A percentile compares a stretch with the other conserved stretches of the same genome.
phyloP scores from a whole-genome alignment of 2,797 vertebrate genomes.

The Melanotaenia pygmaea region DNA sequence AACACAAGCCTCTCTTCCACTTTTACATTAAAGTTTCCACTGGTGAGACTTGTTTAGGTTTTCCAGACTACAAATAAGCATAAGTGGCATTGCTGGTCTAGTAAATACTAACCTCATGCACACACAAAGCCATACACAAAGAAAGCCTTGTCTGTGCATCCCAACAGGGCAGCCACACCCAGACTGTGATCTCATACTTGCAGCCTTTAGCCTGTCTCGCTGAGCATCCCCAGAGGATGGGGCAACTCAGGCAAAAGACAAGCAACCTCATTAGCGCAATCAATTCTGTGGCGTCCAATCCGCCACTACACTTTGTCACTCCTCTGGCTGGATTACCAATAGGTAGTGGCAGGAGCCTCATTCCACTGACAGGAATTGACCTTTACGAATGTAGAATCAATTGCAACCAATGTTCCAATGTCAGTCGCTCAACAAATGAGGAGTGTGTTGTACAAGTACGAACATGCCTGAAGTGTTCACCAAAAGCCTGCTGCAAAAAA shows the following conservation, averaged over 20 bases:
- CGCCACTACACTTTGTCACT: slow-evolving; percentile 24
- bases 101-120: slow-evolving; percentile 32
- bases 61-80: slow-evolving; percentile 1
- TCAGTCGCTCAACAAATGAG: slow-evolving; percentile 44
- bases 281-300: slow-evolving; percentile 50
- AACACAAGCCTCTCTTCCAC: background rate
- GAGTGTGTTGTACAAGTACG: slow-evolving; percentile 26
- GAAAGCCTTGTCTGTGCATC: slow-evolving; percentile 48
- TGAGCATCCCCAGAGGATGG: slow-evolving; percentile 65
- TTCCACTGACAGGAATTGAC: slow-evolving; percentile 48
- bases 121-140: slow-evolving; percentile 43
- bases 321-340: slow-evolving; percentile 23
- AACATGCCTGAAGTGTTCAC: slow-evolving; percentile 23
- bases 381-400: slow-evolving; percentile 62
- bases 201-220: slow-evolving; percentile 63
- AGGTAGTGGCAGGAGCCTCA: slow-evolving; percentile 32
- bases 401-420: slow-evolving; percentile 37
- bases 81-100: slow-evolving; percentile 9
- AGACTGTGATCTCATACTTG: slow-evolving; percentile 75
- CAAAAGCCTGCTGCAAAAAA: slow-evolving; percentile 19
- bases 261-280: slow-evolving; percentile 69
- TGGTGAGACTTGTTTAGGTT: background rate
- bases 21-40: background rate
- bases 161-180: slow-evolving; percentile 69
- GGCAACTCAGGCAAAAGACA: slow-evolving; percentile 52